Evolutionary conservation across 2,888 invertebrate species (phyloP).

Genomic region (Heliconius cydno): DNA sequence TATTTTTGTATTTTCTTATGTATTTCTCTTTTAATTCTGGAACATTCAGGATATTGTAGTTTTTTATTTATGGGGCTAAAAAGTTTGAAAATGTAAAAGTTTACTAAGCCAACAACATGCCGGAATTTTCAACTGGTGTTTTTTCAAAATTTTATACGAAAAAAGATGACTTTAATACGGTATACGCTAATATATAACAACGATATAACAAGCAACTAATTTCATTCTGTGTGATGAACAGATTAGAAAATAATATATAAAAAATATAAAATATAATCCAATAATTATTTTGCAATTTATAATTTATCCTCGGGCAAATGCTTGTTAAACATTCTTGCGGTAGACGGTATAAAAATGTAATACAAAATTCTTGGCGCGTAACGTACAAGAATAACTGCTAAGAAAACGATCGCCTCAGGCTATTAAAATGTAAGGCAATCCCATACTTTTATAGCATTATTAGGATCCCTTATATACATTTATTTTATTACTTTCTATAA

Average conservation of each 20-base stretch:
- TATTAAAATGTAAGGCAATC: slow-evolving; percentile 28
- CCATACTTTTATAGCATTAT: slow-evolving; percentile 27
- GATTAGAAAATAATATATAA: background rate
- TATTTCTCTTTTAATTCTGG: too few relatives aligned
- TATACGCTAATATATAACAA: background rate
- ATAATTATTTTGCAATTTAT: background rate
- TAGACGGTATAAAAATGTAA: slow-evolving; percentile 24
- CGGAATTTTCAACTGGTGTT: too few relatives aligned
- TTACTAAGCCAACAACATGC: too few relatives aligned
- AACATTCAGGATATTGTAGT: too few relatives aligned
- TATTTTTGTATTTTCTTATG: too few relatives aligned
- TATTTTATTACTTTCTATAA: slow-evolving; percentile 18
- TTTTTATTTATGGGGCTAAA: too few relatives aligned
- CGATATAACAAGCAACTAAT: background rate
- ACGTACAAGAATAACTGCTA: slow-evolving; percentile 29
- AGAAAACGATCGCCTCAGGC: slow-evolving; percentile 28
- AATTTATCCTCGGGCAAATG: slow-evolving; percentile 17
- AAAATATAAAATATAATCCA: background rate
- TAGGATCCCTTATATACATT: slow-evolving; percentile 18
- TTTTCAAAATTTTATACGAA: too few relatives aligned
- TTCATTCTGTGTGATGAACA: background rate
- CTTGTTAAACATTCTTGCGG: slow-evolving; percentile 18
- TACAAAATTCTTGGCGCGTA: slow-evolving; percentile 30
- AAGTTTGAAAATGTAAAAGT: too few relatives aligned
- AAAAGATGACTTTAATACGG: background rate